phyloP scores from a whole-genome alignment of 2,113 vertebrate genomes.

The Shinisaurus crocodilurus region DNA sequence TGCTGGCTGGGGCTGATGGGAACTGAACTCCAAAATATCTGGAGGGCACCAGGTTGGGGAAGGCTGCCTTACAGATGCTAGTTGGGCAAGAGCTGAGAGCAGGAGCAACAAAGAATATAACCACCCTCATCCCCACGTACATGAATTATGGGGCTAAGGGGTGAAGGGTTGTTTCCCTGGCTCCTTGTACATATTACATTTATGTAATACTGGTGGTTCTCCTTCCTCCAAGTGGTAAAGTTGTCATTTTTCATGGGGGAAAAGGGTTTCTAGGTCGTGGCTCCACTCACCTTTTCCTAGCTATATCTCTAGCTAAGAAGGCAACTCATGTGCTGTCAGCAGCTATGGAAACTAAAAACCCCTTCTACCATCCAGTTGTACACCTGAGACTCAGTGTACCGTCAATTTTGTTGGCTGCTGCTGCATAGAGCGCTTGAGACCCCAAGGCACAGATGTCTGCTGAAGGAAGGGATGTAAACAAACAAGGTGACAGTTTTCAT shows the following conservation, averaged over 20 bases:
- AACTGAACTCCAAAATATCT: too few species aligned
- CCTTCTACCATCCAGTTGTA: not conserved
- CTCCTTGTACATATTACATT: not conserved
- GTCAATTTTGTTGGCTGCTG: conserved; percentile 1
- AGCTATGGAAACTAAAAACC: conserved; percentile 22
- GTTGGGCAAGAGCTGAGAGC: not conserved
- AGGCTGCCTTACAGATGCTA: not conserved
- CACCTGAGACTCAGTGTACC: not conserved
- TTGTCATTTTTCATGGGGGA: not conserved
- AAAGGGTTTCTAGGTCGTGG: not conserved
- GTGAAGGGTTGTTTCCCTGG: not conserved
- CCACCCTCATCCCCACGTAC: not conserved
- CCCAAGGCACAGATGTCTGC: not conserved
- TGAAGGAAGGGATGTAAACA: conserved; percentile 27
- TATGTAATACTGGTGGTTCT: not conserved
- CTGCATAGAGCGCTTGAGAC: not conserved
- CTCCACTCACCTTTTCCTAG: too few species aligned
- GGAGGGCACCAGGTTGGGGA: too few species aligned
- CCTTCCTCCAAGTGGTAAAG: not conserved
- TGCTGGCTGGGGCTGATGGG: too few species aligned
- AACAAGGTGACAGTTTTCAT: conserved; percentile 7
- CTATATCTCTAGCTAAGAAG: not conserved
- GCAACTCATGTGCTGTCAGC: not conserved
- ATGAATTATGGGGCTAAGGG: not conserved
- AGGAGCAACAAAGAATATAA: not conserved